Evolutionary conservation across 2,888 invertebrate species (phyloP).

Genomic region (Mimas tiliae): DNA sequence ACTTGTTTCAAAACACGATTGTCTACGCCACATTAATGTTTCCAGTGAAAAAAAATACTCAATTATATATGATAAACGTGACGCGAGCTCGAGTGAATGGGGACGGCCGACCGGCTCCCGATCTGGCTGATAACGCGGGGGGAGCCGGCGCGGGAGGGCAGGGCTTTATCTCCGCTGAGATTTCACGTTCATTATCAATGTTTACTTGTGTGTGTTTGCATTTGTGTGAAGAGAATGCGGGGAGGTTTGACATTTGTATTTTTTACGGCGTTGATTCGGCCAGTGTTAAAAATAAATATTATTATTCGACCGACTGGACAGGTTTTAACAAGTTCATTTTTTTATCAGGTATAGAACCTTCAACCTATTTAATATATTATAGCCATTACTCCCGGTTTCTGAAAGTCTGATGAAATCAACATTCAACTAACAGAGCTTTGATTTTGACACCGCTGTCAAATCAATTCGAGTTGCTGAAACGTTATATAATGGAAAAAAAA

Average conservation of each 20-base stretch:
- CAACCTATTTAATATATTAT: too few species aligned
- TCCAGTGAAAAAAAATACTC: slow-evolving; percentile 21
- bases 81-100: slow-evolving; percentile 57
- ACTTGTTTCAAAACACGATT: neutral
- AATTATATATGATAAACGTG: slow-evolving; percentile 45
- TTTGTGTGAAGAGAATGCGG: slow-evolving; percentile 6
- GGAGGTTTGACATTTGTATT: slow-evolving; percentile 13
- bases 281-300: slow-evolving; percentile 1
- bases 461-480: too few species aligned
- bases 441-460: too few species aligned
- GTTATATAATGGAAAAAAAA: too few species aligned
- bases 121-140: slow-evolving; percentile 59
- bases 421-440: too few species aligned
- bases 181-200: slow-evolving; percentile 79
- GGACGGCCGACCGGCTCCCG: slow-evolving; percentile 48
- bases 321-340: too few species aligned
- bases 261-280: neutral
- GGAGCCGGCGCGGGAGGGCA: slow-evolving; percentile 40
- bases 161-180: slow-evolving; percentile 66
- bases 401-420: too few species aligned
- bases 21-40: slow-evolving; percentile 7
- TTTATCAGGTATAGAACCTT: too few species aligned
- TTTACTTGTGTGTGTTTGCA: slow-evolving; percentile 43
- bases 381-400: too few species aligned
- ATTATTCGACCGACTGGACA: neutral